phyloP scores from a whole-genome alignment of 92 coral and sea anemone genomes.

The Epizoanthus scotinus region DNA sequence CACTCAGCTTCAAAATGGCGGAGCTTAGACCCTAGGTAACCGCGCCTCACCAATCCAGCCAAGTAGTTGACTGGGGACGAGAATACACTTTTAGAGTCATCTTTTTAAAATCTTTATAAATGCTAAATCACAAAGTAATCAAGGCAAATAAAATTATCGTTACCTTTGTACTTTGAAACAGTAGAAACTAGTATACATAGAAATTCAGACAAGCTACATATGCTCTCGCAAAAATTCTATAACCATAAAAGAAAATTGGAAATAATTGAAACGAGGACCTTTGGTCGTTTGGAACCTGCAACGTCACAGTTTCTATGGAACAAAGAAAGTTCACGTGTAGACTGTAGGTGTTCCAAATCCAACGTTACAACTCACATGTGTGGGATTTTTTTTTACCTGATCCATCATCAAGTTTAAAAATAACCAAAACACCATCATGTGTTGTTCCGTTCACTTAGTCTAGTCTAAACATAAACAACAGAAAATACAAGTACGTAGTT shows the following conservation, averaged over 20 bases:
- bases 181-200: no score
- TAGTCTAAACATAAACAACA: not conserved
- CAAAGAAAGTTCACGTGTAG: constrained; percentile 1
- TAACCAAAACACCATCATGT: not conserved
- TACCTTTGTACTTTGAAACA: no score
- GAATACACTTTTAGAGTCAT: no score
- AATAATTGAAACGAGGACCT: not conserved
- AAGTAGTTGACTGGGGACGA: no score
- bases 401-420: not conserved
- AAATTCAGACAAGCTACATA: no score
- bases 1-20: no score
- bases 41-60: no score
- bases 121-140: no score
- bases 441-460: not conserved
- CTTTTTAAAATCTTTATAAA: no score
- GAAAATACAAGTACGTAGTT: not conserved
- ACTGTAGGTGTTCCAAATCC: not conserved
- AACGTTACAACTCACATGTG: not conserved
- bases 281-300: not conserved
- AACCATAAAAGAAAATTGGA: not conserved
- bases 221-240: no score
- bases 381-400: not conserved
- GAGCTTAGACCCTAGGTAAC: no score
- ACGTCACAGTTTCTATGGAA: not conserved
- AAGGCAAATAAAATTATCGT: no score